Evolutionary conservation across 2,113 vertebrate species (phyloP), one percentile per base, ranked within the genome.

Genomic region (Cygnus atratus): DNA sequence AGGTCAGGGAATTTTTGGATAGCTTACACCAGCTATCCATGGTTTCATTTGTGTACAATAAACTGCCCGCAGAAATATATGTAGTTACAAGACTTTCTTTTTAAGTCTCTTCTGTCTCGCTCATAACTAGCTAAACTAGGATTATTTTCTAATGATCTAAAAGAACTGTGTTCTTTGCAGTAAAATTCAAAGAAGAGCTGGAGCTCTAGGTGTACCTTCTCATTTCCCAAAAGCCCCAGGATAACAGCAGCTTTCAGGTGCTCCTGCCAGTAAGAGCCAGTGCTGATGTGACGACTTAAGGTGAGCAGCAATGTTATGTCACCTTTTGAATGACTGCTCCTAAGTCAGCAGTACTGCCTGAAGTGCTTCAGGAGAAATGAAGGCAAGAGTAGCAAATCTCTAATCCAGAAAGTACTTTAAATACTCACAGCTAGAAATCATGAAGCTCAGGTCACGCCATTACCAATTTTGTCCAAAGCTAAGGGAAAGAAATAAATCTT

Each of bases 401-500:
- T 24, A 46, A 54, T 58, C 28, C 90, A 85, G 26, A 29, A 68
- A 71, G 59, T 61, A 59, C 70, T 92, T 95, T 52, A 18, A 37
- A 14, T 19, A 11, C 35, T 52, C 57, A 3, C 39, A 65, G 41
- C 35, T 67, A 46, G 92, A 63, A 87, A 76, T 70, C 33, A 5
- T 8, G 41, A 71, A 76, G 66, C 71, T 66, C 33, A 13, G 81
- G 95, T 92, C 87, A 87, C 0, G 1, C 39, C 0, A 0, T 37
- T 31, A n/a, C 79, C 58, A 73, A 43, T 82, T 88, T 89, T 75
- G 54, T 92, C 80, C 3, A 0, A 67, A 91, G 61, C 75, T 29
- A 59, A 78, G 46, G 50, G 66, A 81, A 89, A 24, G 93, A 83
- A 93, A 96, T 85, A 92, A 87, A 96, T 95, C 92, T 84, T 83